Conservation (phyloP, 2,888 invertebrate species). For the Aphidius colemani region DNA sequence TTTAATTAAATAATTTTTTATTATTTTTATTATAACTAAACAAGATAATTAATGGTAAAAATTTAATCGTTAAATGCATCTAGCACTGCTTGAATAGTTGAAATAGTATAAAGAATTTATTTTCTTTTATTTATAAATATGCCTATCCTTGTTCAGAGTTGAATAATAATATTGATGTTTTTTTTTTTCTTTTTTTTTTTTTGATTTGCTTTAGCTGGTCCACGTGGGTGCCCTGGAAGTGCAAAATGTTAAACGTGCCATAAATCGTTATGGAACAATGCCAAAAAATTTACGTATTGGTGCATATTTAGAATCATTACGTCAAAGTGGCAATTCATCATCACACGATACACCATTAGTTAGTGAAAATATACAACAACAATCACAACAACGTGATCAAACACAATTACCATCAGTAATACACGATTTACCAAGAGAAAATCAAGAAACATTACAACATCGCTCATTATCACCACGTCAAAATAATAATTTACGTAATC, state of each 20-base stretch:
- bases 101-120: not conserved
- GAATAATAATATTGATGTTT: slow-evolving; percentile 13
- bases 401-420: slow-evolving; percentile 32
- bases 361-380: slow-evolving; percentile 32
- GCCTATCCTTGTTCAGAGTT: not conserved
- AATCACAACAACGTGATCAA: slow-evolving; percentile 32
- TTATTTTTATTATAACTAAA: not conserved
- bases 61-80: slow-evolving; percentile 45
- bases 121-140: slow-evolving; percentile 11
- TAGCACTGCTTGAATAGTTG: slow-evolving; percentile 54
- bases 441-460: slow-evolving; percentile 56
- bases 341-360: slow-evolving; percentile 53
- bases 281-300: slow-evolving; percentile 97
- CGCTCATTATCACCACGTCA: slow-evolving; percentile 70
- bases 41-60: slow-evolving; percentile 13
- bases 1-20: not conserved
- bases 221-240: slow-evolving; percentile 93
- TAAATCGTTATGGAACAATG: slow-evolving; percentile 93
- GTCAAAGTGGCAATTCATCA: slow-evolving; percentile 73
- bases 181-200: slow-evolving; percentile 41
- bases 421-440: slow-evolving; percentile 32
- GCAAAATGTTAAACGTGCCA: slow-evolving; percentile 92
- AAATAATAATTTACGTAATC: slow-evolving; percentile 66
- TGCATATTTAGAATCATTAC: slow-evolving; percentile 91
- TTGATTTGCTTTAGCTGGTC: slow-evolving; percentile 63